Conservation (phyloP, 2,888 invertebrate species). For the Alentia gelatinosa region DNA sequence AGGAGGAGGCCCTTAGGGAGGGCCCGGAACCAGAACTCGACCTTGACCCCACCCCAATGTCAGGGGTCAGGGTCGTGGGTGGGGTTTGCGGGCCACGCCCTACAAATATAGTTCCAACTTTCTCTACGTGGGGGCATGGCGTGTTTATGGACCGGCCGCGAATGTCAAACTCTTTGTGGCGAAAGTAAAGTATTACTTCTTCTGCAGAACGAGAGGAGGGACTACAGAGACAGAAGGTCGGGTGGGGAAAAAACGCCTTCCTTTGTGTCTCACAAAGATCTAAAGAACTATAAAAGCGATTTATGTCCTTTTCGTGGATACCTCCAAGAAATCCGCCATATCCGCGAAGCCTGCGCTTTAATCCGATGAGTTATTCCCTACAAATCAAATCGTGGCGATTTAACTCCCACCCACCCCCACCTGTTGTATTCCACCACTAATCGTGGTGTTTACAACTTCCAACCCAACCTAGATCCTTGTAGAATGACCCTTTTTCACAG, state of each 20-base stretch:
- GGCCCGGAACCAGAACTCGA: background rate
- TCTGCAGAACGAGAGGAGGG: too few species aligned
- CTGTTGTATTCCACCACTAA: background rate
- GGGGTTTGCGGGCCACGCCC: background rate
- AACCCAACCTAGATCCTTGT: background rate
- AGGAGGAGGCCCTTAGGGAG: background rate
- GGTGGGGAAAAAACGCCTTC: too few species aligned
- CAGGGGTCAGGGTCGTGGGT: background rate
- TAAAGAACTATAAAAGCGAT: too few species aligned
- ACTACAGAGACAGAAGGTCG: too few species aligned
- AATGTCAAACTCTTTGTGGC: too few species aligned
- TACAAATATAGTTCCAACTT: background rate
- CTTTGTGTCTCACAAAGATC: too few species aligned
- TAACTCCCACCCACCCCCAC: background rate
- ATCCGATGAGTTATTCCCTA: background rate
- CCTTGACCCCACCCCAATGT: background rate
- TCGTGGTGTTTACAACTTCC: background rate
- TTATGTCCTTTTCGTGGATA: too few species aligned
- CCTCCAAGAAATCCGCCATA: too few species aligned
- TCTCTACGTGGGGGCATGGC: constrained; percentile 7
- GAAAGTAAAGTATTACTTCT: too few species aligned
- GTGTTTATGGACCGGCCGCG: background rate
- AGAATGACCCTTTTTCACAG: background rate
- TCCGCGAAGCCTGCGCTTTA: too few species aligned
- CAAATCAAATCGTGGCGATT: background rate